These are phyloP conservation scores for Stegostoma tigrinum DNA, from an alignment of 2,113 vertebrate species.

Conservation along the genomic window DNA sequence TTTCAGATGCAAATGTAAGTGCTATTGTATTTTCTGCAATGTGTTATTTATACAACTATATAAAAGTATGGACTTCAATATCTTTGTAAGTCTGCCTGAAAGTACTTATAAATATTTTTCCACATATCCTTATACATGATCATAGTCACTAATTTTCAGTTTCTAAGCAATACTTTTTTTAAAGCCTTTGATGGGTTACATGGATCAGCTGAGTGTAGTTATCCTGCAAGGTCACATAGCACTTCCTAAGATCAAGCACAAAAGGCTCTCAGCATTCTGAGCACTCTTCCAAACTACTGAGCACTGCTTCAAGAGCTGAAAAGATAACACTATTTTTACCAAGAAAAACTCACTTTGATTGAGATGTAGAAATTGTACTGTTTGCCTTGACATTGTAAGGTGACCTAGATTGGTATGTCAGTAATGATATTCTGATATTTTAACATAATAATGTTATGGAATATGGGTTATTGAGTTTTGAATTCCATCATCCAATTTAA, in stretches of 20 bases:
- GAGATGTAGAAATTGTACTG: background rate
- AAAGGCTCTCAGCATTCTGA: background rate
- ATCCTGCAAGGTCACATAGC: background rate
- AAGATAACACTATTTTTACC: background rate
- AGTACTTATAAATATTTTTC: background rate
- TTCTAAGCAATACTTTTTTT: background rate
- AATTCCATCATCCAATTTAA: no score
- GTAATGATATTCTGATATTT: background rate
- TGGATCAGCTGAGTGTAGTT: background rate
- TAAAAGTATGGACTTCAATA: background rate
- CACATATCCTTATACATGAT: background rate
- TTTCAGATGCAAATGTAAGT: background rate
- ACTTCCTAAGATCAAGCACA: background rate
- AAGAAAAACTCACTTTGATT: background rate
- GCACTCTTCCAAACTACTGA: background rate
- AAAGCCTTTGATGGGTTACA: background rate
- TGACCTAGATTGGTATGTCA: background rate
- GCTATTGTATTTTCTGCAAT: background rate
- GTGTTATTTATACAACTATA: background rate
- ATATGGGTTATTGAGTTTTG: no score
- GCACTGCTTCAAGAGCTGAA: background rate
- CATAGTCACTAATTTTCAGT: background rate
- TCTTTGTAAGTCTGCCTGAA: no score
- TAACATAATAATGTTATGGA: no score
- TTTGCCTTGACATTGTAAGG: background rate